Evolutionary conservation across 2,113 vertebrate genomes (phyloP), one percentile per base, ranked within the genome.

Genomic region (Macrotus californicus): DNA sequence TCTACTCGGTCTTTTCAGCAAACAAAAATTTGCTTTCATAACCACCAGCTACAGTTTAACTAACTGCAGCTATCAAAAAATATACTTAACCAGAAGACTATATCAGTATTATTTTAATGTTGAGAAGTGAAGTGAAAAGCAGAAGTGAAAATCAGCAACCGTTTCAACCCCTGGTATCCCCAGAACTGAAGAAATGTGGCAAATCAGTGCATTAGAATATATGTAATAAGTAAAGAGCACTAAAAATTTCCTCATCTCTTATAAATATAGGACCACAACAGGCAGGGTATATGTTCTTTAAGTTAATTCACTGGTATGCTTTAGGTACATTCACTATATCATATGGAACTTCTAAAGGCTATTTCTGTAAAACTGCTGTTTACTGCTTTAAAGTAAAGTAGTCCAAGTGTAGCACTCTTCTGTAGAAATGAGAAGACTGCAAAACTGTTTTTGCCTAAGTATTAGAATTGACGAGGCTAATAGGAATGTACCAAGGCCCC

Each of bases 91-190:
- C 22, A 92, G 36, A 15, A 79, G 9, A 66, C 64, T 79, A 31
- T 94, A 82, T 81, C 46, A 24, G 0, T 70, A 24, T 87, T 92
- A 82, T 54, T 85, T 94, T 83, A 70, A 67, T 93, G 7, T 31
- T 93, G n/a, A 94, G 75, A 95, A 94, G 66, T 82, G 67, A 80
- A 85, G 26, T 36, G 12, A 52, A 50, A 94, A 80, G 31, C 70
- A 73, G 73, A 89, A 95, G 50, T 89, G 34, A 67, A 82, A 76
- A 86, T 19, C 29, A 67, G 7, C 89, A 87, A 66, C 56, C 73
- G 7, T 48, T 76, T 14, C 5, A 56, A 18, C 7, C 14, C 8
- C 29, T 81, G 13, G 16, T 50, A 0, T 92, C 29, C 19, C n/a
- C 13, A 89, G 50, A 26, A 83, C 46, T 85, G 31, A 88, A 73